These are phyloP conservation scores for Alectoris magna DNA, from an alignment of 2,797 vertebrate species.

Conservation along the genomic window DNA sequence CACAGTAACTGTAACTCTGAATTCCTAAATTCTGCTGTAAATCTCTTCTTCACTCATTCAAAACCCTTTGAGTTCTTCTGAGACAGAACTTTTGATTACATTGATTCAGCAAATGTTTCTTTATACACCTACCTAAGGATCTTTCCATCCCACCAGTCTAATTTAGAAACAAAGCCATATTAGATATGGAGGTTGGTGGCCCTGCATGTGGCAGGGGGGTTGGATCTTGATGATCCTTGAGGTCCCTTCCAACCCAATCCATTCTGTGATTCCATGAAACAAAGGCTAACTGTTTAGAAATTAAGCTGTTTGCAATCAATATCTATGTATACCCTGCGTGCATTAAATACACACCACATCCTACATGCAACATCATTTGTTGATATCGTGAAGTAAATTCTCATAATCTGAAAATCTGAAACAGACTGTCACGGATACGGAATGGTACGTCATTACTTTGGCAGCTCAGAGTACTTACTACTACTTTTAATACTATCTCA, in stretches of 20 bases:
- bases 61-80: not conserved
- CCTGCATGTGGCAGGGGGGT: too few relatives aligned
- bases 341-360: not conserved
- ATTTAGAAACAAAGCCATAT: not conserved
- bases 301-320: not conserved
- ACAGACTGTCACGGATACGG: not conserved
- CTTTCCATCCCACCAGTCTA: not conserved
- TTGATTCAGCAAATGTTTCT: not conserved
- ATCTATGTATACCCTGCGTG: not conserved
- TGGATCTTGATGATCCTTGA: too few relatives aligned
- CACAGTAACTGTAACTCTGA: not conserved
- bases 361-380: not conserved
- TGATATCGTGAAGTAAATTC: not conserved
- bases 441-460: not conserved
- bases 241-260: too few relatives aligned
- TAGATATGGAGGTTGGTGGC: too few relatives aligned
- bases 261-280: not conserved
- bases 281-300: not conserved
- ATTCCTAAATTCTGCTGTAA: conserved; percentile 1
- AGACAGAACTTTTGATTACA: not conserved
- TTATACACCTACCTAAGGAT: not conserved
- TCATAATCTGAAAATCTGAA: not conserved
- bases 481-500: not conserved
- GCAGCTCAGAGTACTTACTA: not conserved
- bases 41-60: not conserved